Percentiles rank a stretch among this genome's conserved stretches.
Evolutionary conservation across 1,140 invertebrate species (phyloP).

Genomic region (Battus philenor): DNA sequence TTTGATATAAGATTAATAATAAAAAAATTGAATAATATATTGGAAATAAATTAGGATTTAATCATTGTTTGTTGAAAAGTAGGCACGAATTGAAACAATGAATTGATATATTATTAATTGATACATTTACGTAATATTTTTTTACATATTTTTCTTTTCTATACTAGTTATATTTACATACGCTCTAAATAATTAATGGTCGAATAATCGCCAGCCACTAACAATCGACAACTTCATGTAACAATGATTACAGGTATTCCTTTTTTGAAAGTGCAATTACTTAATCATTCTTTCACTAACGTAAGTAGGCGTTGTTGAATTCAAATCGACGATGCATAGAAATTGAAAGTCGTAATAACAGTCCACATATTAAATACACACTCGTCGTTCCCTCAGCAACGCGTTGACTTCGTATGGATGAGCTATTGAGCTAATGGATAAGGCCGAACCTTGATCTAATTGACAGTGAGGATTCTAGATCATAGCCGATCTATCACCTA

Average conservation of each 20-base stretch:
- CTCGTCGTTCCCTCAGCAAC: background rate
- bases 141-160: too few species aligned
- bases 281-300: constrained; percentile 10
- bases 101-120: too few species aligned
- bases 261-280: constrained; percentile 14
- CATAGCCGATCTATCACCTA: constrained; percentile 29
- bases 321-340: constrained; percentile 14
- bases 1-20: too few species aligned
- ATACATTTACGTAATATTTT: too few species aligned
- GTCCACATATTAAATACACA: constrained; percentile 2
- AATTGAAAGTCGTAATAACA: constrained; percentile 12
- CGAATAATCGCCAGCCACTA: background rate
- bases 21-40: too few species aligned
- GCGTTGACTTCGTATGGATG: constrained; percentile 19
- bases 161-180: too few species aligned
- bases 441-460: constrained; percentile 60
- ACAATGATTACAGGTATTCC: constrained; percentile 9
- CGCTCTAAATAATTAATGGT: too few species aligned
- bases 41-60: too few species aligned
- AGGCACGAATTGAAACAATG: too few species aligned
- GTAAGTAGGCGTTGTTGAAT: constrained; percentile 15
- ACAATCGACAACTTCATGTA: constrained; percentile 5
- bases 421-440: constrained; percentile 55
- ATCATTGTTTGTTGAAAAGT: too few species aligned
- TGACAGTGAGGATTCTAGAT: constrained; percentile 41